Percentiles rank a stretch among this genome's conserved stretches.
Conservation (phyloP, 2,888 invertebrate species). For the Cheilosia vulpina region DNA sequence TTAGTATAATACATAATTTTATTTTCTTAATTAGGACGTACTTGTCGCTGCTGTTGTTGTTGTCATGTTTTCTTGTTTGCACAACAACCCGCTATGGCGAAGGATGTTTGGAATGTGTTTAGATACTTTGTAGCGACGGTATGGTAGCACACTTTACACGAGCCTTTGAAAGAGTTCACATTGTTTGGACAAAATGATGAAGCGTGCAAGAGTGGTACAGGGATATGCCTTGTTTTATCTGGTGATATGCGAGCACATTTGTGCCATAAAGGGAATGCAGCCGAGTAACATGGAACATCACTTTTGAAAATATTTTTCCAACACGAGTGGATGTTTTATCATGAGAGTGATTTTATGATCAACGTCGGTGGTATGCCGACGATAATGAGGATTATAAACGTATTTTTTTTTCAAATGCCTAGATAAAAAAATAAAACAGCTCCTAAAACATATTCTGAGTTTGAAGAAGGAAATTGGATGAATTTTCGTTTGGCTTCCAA, state of each 20-base stretch:
- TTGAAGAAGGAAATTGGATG: no score
- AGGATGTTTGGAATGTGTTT: slow-evolving; percentile 60
- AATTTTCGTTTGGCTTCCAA: no score
- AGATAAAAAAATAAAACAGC: no score
- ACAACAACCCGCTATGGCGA: slow-evolving; percentile 50
- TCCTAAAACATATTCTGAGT: no score
- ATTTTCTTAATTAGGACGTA: slow-evolving; percentile 70
- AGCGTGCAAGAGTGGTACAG: slow-evolving; percentile 1
- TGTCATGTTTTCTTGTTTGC: slow-evolving; percentile 50
- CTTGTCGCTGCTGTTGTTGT: slow-evolving; percentile 55
- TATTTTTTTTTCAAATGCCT: no score
- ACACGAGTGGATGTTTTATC: no score
- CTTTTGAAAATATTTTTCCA: slow-evolving; percentile 10
- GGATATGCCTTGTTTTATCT: slow-evolving; percentile 38
- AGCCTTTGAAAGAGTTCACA: slow-evolving; percentile 53
- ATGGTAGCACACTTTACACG: slow-evolving; percentile 27
- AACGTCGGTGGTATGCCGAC: no score
- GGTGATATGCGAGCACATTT: slow-evolving; percentile 17
- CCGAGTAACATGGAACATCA: slow-evolving; percentile 52
- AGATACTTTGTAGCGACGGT: slow-evolving; percentile 40
- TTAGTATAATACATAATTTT: slow-evolving; percentile 71
- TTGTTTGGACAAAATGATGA: slow-evolving; percentile 55
- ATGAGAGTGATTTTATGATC: no score
- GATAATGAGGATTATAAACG: no score
- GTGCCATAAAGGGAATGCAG: slow-evolving; percentile 47